These are phyloP conservation scores for Ceratitis capitata DNA, from an alignment of 1,140 invertebrate species.

Conservation along the genomic window DNA sequence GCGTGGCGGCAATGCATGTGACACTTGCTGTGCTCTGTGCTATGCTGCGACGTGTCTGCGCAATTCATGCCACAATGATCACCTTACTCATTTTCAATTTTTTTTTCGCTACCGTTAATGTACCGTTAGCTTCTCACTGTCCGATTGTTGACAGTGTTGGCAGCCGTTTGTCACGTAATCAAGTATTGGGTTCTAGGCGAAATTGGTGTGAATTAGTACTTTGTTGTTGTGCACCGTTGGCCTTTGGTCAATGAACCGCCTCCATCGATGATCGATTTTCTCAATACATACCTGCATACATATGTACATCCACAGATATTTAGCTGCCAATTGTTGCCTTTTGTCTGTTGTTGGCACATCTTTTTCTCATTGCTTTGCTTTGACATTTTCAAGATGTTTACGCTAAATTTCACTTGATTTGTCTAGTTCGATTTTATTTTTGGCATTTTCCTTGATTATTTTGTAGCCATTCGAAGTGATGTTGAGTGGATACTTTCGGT, in stretches of 20 bases:
- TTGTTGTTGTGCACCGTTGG: not conserved
- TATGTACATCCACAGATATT: no score
- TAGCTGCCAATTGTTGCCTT: not conserved
- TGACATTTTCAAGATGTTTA: conserved; percentile 22
- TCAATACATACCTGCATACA: no score
- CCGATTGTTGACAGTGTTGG: not conserved
- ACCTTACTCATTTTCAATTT: not conserved
- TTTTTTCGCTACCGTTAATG: not conserved
- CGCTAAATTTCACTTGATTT: not conserved
- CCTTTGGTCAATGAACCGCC: conserved; percentile 30
- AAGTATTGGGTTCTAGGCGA: no score
- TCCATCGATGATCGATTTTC: conserved; percentile 24
- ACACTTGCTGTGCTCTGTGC: no score
- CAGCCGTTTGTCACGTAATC: conserved; percentile 2
- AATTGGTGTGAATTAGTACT: not conserved
- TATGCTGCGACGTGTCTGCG: not conserved
- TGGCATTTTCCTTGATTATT: not conserved
- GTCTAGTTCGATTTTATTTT: not conserved
- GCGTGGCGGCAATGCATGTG: not conserved
- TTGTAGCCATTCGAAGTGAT: not conserved
- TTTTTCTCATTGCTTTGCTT: not conserved
- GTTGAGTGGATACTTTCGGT: not conserved
- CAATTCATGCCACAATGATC: not conserved
- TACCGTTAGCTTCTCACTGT: not conserved
- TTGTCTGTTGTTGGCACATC: not conserved